These are phyloP conservation scores for Cephus rjabovi DNA, from an alignment of 2,888 invertebrate species.

Conservation along the genomic window DNA sequence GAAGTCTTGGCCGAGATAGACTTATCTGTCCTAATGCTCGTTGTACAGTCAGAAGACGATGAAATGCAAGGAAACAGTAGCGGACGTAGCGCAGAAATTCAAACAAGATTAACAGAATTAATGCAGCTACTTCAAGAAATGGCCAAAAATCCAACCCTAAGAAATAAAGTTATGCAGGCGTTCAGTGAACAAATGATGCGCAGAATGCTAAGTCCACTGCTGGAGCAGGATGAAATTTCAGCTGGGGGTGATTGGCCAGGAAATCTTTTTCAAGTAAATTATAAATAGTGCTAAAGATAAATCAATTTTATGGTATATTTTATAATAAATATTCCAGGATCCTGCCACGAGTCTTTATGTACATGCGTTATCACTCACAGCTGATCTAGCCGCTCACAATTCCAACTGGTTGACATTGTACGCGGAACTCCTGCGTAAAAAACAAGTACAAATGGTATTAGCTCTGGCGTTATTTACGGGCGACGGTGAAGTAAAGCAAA, in stretches of 20 bases:
- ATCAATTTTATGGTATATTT: background rate
- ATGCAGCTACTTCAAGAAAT: conserved; percentile 68
- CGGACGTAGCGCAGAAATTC: conserved; percentile 52
- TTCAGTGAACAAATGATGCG: conserved; percentile 63
- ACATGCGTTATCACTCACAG: conserved; percentile 68
- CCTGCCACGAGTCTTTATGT: conserved; percentile 67
- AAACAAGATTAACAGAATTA: conserved; percentile 65
- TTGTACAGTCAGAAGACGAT: conserved; percentile 58
- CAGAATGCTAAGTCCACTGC: conserved; percentile 63
- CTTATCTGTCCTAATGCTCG: conserved; percentile 64
- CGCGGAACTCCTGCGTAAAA: conserved; percentile 62
- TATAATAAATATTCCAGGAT: conserved; percentile 48
- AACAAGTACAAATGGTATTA: conserved; percentile 68
- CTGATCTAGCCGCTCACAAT: conserved; percentile 66
- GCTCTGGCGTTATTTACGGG: conserved; percentile 69
- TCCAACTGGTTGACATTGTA: conserved; percentile 67
- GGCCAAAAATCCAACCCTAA: conserved; percentile 55
- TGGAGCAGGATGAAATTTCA: conserved; percentile 50
- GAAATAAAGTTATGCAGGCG: conserved; percentile 60
- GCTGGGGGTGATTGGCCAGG: conserved; percentile 45
- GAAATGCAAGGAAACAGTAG: conserved; percentile 35
- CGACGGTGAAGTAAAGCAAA: conserved; percentile 63
- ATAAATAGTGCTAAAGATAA: no score
- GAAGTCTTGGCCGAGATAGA: conserved; percentile 61
- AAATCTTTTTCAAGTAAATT: conserved; percentile 50